Percentiles rank a stretch among this genome's conserved stretches.
Conservation (phyloP, 1,140 invertebrate species). For the Orius laevigatus region DNA sequence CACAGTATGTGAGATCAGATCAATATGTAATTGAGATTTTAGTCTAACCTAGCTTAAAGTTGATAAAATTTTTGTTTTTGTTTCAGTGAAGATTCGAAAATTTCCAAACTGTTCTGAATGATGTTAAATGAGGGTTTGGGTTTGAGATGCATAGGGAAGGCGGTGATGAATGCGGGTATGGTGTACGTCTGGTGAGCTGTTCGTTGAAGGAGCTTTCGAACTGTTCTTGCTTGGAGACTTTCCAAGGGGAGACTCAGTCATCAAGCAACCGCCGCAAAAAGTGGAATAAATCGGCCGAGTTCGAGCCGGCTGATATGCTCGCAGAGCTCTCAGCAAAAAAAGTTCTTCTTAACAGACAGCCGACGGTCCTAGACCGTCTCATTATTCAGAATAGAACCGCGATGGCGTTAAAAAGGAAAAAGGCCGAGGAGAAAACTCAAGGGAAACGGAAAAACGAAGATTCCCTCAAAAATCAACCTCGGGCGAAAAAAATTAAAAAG, state of each 20-base stretch:
- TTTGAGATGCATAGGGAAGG: slow-evolving; percentile 9
- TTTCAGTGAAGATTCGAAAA: too few species aligned
- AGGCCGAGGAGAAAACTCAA: not conserved
- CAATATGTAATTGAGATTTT: too few species aligned
- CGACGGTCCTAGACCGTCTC: slow-evolving; percentile 12
- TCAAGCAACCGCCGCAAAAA: not conserved
- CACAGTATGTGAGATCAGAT: too few species aligned
- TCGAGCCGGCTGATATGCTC: slow-evolving; percentile 1
- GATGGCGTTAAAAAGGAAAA: slow-evolving; percentile 2
- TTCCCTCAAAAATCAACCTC: not conserved
- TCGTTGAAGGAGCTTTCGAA: slow-evolving; percentile 4
- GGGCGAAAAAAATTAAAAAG: too few species aligned
- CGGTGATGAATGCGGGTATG: not conserved
- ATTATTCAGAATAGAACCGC: slow-evolving; percentile 11
- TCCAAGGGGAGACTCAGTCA: not conserved
- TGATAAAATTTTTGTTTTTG: too few species aligned
- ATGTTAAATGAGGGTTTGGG: slow-evolving; percentile 4
- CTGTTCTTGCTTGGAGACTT: not conserved
- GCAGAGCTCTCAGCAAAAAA: slow-evolving; percentile 8
- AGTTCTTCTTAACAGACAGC: slow-evolving; percentile 6
- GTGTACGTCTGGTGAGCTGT: slow-evolving; percentile 5
- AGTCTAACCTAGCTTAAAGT: too few species aligned
- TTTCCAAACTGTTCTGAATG: slow-evolving; percentile 2
- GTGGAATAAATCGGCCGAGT: not conserved
- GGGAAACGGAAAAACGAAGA: slow-evolving; percentile 1